Base-by-base conservation (phyloP, 2,797 vertebrate species). In the Megalops cyprinoides region DNA sequence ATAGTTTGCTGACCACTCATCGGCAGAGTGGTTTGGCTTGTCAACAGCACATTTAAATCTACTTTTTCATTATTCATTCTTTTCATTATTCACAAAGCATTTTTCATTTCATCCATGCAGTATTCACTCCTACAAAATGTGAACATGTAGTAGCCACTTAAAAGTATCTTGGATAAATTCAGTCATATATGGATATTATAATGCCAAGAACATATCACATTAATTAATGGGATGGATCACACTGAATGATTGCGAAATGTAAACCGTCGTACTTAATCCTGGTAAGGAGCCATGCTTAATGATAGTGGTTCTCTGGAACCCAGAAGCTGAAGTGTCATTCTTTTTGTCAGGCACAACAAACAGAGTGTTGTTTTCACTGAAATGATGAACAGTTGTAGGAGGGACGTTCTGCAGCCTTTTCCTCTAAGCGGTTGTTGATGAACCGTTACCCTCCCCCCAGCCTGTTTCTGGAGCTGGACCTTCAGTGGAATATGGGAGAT, bases 91-190 rank as follows among this genome's bases (percentile, higher is more conserved):
- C n/a, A n/a, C n/a, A n/a, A n/a, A n/a, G n/a, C n/a, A n/a, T n/a
- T 86, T 79, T 79, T 87, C 81, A 82, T 85, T 51, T n/a, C n/a
- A n/a, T n/a, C n/a, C n/a, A n/a, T n/a, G n/a, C 84, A 83, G 80
- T 78, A 86, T 82, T 67, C 56, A 51, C 28, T 62, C 77, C 28
- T 79, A 37, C 71, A 79, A 79, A 86, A 77, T 85, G 14, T 65
- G 31, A 65, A 65, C 31, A 65, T 37, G 31, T 18, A 60, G 31
- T 18, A 60, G 37, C 25, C 62, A 65, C 62, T 5, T 37, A 65
- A 14, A 65, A 10, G 20, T 12, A n/a, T 3, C 37, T 31, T 60
- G 6, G 10, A 62, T 31, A 10, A 6, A 25, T 23, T 60, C n/a
- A 60, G n/a, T n/a, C 8, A 23, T 60, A 2, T 60, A 7, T 28